These are phyloP conservation scores for Luidia sarsii DNA, from an alignment of 53 echinoderm and acorn worm genomes.

Conservation along the genomic window DNA sequence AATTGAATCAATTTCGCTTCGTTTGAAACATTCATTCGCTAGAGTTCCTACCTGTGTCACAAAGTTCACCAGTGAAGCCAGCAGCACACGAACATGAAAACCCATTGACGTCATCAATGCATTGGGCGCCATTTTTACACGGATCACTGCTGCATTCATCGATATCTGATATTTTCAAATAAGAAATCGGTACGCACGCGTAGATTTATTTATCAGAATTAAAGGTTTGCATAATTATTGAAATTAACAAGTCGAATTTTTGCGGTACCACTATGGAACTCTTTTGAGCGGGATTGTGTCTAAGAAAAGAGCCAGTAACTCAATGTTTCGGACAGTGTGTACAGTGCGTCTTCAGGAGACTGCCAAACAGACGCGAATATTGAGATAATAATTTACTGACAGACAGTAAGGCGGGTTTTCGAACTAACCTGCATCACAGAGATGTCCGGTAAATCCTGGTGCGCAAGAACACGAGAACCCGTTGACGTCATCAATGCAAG, in stretches of 20 bases:
- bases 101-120: constrained; percentile 57
- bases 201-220: not conserved
- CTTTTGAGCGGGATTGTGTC: no score
- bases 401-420: no score
- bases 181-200: no score
- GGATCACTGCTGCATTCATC: constrained; percentile 51
- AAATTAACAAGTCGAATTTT: no score
- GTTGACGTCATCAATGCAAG: not conserved
- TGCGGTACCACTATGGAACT: no score
- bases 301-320: no score
- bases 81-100: not conserved
- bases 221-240: no score
- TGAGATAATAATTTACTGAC: not conserved
- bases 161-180: not conserved
- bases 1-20: not conserved
- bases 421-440: not conserved
- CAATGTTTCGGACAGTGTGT: no score
- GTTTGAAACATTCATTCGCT: no score
- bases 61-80: not conserved
- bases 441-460: not conserved
- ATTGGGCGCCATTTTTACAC: constrained; percentile 75
- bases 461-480: not conserved
- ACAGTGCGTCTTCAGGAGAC: no score
- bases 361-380: not conserved
- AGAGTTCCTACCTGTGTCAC: not conserved